A percentile compares a stretch with the other conserved stretches of the same genome.
Conservation (phyloP, 2,113 vertebrate genomes). For the Glaucomys volans region DNA sequence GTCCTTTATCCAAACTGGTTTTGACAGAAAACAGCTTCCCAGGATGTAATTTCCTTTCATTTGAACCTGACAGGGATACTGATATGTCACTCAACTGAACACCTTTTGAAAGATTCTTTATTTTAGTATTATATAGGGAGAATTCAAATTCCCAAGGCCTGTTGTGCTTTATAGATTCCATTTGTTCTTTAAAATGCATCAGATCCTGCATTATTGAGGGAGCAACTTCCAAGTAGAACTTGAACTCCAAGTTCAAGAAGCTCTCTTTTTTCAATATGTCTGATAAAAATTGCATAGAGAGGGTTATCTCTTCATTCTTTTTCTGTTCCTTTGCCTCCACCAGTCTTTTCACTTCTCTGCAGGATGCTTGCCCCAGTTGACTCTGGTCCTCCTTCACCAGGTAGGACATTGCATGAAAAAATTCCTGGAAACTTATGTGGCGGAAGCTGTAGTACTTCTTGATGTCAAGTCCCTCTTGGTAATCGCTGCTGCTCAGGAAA, state of each 20-base stretch:
- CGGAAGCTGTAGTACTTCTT: conserved; percentile 80
- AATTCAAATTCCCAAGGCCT: conserved; percentile 64
- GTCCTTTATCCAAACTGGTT: not conserved
- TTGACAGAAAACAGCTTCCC: not conserved
- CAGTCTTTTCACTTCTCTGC: not conserved
- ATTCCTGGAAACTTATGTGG: conserved; percentile 80
- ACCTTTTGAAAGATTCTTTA: not conserved
- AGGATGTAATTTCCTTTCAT: not conserved
- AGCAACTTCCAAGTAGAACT: not conserved
- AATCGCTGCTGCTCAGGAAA: conserved; percentile 61
- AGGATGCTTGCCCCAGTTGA: not conserved
- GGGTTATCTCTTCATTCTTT: not conserved
- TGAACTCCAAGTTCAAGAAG: not conserved
- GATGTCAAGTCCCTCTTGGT: conserved; percentile 26
- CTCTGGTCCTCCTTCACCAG: conserved; percentile 43
- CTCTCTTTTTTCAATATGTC: conserved; percentile 57
- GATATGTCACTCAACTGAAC: not conserved
- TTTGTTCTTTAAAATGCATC: conserved; percentile 34
- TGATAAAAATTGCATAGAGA: conserved; percentile 63
- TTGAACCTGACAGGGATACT: not conserved
- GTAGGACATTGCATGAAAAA: conserved; percentile 76
- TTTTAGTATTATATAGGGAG: conserved; percentile 6
- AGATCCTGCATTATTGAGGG: not conserved
- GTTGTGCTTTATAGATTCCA: conserved; percentile 17
- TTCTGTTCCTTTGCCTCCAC: not conserved